phyloP scores from a whole-genome alignment of 2,888 invertebrate species.

The Drosophila tripunctata region DNA sequence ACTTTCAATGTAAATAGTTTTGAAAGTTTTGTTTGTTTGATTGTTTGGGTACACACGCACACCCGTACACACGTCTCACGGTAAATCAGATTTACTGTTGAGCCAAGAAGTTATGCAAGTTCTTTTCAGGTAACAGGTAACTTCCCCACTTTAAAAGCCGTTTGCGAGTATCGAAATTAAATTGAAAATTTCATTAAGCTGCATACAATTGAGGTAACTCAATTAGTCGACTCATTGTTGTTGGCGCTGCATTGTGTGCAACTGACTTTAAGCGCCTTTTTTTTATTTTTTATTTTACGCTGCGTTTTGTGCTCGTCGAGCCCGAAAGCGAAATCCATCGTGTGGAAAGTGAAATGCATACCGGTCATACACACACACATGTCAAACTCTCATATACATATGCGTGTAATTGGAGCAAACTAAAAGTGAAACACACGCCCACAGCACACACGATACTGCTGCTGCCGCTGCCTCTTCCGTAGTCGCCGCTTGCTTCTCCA shows the following conservation, averaged over 20 bases:
- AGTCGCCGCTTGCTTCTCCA: background rate
- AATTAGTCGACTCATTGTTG: constrained; percentile 58
- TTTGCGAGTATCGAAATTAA: constrained; percentile 24
- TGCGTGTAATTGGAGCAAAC: constrained; percentile 45
- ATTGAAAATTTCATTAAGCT: constrained; percentile 42
- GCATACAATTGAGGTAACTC: constrained; percentile 57
- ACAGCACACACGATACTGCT: constrained; percentile 1
- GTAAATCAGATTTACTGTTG: constrained; percentile 44
- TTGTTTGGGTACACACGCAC: too few relatives aligned
- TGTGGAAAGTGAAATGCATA: constrained; percentile 58
- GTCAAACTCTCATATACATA: background rate
- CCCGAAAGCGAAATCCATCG: constrained; percentile 58
- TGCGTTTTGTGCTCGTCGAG: constrained; percentile 39
- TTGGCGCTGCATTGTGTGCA: constrained; percentile 32
- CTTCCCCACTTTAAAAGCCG: constrained; percentile 13
- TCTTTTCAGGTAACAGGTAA: constrained; percentile 18
- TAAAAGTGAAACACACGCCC: constrained; percentile 49
- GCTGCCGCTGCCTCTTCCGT: background rate
- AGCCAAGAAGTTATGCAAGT: constrained; percentile 58
- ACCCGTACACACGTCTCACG: constrained; percentile 20
- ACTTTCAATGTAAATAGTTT: constrained; percentile 67
- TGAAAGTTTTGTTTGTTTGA: constrained; percentile 1
- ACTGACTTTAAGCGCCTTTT: constrained; percentile 59
- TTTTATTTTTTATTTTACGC: constrained; percentile 42
- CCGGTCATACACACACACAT: background rate